phyloP scores from a whole-genome alignment of 2,113 vertebrate species.

The Crotalus viridis region DNA sequence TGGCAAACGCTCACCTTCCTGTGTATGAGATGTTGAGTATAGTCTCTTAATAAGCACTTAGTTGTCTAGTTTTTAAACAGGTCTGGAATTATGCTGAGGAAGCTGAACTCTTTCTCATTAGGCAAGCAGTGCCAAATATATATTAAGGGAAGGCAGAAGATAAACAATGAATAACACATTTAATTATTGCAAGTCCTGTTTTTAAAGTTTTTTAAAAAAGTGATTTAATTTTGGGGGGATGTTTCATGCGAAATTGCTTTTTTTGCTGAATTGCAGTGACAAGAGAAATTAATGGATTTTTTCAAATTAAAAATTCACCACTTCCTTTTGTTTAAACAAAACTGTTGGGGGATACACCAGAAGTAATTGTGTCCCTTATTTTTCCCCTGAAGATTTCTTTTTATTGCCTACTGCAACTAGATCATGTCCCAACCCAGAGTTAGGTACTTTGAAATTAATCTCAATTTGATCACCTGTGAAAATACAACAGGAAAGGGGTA shows the following conservation, averaged over 20 bases:
- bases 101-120: slow-evolving; percentile 13
- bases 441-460: slow-evolving; percentile 55
- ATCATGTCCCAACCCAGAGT: slow-evolving; percentile 46
- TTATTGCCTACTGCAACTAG: slow-evolving; percentile 48
- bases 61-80: neutral
- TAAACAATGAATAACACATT: slow-evolving; percentile 29
- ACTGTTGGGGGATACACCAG: slow-evolving; percentile 22
- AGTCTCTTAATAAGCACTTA: neutral
- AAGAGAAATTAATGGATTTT: slow-evolving; percentile 24
- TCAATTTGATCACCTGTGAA: slow-evolving; percentile 51
- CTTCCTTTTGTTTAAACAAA: slow-evolving; percentile 32
- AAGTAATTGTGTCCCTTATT: slow-evolving; percentile 41
- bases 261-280: slow-evolving; percentile 27
- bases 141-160: slow-evolving; percentile 2
- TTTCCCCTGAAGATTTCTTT: slow-evolving; percentile 56
- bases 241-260: neutral
- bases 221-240: neutral
- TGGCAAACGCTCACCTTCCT: neutral
- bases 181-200: slow-evolving; percentile 32
- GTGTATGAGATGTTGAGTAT: neutral
- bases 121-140: slow-evolving; percentile 5
- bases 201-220: neutral
- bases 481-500: slow-evolving; percentile 29
- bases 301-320: slow-evolving; percentile 36
- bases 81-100: slow-evolving; percentile 2